Evolutionary conservation across 2,888 invertebrate genomes (phyloP).

Genomic region (Linnaemya tessellans): DNA sequence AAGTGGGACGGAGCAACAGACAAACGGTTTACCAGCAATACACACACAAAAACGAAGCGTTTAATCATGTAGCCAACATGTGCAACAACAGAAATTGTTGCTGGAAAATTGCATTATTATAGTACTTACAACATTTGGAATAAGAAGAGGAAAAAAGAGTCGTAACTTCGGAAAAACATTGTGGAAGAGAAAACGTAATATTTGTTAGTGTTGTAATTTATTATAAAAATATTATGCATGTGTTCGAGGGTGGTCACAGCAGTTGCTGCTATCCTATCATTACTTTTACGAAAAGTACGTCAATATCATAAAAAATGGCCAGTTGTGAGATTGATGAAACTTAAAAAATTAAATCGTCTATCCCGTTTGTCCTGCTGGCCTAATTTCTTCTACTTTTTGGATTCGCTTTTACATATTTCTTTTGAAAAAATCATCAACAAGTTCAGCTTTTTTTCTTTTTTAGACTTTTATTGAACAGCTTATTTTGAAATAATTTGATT

Average conservation of each 20-base stretch:
- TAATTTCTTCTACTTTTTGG: too few relatives aligned
- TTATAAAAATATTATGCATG: slow-evolving; percentile 27
- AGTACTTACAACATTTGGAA: slow-evolving; percentile 23
- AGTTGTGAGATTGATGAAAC: too few relatives aligned
- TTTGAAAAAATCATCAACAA: too few relatives aligned
- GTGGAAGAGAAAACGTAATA: slow-evolving; percentile 36
- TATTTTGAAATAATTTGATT: too few relatives aligned
- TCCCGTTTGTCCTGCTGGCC: too few relatives aligned
- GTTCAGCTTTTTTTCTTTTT: too few relatives aligned
- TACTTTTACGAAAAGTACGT: too few relatives aligned
- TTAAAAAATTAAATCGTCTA: too few relatives aligned
- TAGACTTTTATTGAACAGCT: too few relatives aligned
- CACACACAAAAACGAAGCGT: not conserved
- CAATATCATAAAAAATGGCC: too few relatives aligned
- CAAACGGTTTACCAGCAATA: not conserved
- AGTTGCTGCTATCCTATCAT: too few relatives aligned
- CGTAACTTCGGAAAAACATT: not conserved
- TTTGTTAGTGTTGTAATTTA: slow-evolving; percentile 37
- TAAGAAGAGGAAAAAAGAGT: not conserved
- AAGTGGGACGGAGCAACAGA: not conserved
- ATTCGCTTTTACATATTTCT: too few relatives aligned
- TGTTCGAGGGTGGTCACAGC: not conserved
- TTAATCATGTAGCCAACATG: slow-evolving; percentile 6
- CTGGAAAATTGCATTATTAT: slow-evolving; percentile 38
- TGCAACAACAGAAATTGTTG: slow-evolving; percentile 8